Conservation (phyloP, 2,797 vertebrate genomes). For the Diglossa cyanea region DNA sequence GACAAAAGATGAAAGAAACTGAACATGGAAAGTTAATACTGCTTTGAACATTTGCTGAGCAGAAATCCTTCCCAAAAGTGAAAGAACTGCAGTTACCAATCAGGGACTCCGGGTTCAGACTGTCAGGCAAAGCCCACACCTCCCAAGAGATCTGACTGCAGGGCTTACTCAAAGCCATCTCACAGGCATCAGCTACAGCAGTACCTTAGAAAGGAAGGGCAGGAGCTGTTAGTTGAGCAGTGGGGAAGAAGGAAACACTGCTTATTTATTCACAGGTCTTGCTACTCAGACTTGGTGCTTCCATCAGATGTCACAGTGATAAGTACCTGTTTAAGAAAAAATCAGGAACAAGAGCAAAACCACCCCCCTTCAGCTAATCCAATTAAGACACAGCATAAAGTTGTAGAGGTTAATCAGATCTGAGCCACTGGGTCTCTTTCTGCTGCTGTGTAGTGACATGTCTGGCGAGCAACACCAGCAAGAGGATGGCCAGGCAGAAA, state of each 20-base stretch:
- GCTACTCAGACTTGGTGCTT: neutral
- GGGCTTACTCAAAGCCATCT: neutral
- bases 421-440: slow-evolving; percentile 4
- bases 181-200: neutral
- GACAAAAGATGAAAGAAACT: slow-evolving; percentile 20
- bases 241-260: neutral
- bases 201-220: neutral
- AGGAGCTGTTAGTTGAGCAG: neutral
- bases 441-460: slow-evolving; percentile 19
- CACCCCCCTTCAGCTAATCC: slow-evolving; percentile 18
- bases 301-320: neutral
- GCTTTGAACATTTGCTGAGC: neutral
- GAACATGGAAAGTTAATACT: neutral
- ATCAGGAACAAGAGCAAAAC: neutral
- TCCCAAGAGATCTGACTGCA: neutral
- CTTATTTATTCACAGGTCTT: neutral
- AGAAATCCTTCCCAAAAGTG: neutral
- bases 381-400: slow-evolving; percentile 41
- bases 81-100: neutral
- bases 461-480: neutral
- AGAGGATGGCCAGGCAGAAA: neutral
- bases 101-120: neutral
- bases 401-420: slow-evolving; percentile 50
- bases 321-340: slow-evolving; percentile 31
- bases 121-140: neutral